phyloP scores from a whole-genome alignment of 2,888 invertebrate genomes.

The Rhamphomyia laevipes region DNA sequence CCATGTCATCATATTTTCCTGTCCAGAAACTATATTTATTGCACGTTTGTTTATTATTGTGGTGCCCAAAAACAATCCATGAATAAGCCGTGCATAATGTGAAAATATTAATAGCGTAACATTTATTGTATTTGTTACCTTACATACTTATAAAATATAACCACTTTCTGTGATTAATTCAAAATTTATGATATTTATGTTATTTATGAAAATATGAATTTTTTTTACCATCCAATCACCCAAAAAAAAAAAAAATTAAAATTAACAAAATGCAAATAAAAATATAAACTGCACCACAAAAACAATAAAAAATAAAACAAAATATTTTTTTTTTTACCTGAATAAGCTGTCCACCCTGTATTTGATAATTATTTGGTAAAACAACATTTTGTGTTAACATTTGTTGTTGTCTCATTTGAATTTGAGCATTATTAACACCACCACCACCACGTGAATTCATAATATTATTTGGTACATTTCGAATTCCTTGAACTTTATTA shows the following conservation, averaged over 20 bases:
- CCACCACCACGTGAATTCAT: slow-evolving; percentile 15
- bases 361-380: slow-evolving; percentile 34
- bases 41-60: no score
- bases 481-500: neutral
- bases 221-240: neutral
- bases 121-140: no score
- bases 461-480: no score
- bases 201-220: neutral
- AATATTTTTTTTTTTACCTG: slow-evolving; percentile 22
- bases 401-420: slow-evolving; percentile 17
- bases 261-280: slow-evolving; percentile 4
- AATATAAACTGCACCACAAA: neutral
- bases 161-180: no score
- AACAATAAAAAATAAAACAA: neutral
- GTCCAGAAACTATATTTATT: no score
- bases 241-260: no score
- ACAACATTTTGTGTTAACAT: slow-evolving; percentile 19
- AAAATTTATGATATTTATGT: no score
- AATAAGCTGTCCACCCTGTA: slow-evolving; percentile 32
- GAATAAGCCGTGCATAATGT: no score
- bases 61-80: no score
- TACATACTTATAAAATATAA: no score
- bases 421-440: slow-evolving; percentile 20
- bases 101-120: no score
- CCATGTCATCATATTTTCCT: no score